These are phyloP conservation scores for Strongylocentrotus purpuratus DNA, from an alignment of 35 echinoderm and acorn worm genomes.

Conservation along the genomic window DNA sequence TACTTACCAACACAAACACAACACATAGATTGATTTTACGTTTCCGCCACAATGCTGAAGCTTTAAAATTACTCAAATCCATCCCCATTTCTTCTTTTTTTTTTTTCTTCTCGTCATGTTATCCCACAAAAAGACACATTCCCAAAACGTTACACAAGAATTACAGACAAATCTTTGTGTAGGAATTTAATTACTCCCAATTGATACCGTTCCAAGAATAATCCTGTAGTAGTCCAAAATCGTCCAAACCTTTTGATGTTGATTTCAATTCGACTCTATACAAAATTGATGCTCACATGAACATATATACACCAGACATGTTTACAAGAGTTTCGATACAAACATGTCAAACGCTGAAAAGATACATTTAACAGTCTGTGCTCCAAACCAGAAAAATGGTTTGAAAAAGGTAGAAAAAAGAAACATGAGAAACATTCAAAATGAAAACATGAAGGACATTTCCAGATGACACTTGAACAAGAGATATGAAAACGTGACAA, in stretches of 20 bases:
- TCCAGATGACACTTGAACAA: neutral
- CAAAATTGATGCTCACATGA: neutral
- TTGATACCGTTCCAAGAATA: neutral
- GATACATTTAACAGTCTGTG: neutral
- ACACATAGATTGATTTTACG: neutral
- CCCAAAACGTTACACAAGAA: neutral
- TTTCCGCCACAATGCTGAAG: neutral
- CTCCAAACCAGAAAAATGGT: neutral
- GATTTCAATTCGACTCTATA: neutral
- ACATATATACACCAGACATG: neutral
- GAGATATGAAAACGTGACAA: neutral
- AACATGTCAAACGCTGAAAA: neutral
- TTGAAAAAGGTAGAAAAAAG: neutral
- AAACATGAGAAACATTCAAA: neutral
- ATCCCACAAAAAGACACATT: neutral
- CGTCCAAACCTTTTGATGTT: neutral
- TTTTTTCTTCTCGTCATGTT: neutral
- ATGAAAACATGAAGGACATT: neutral
- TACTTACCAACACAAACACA: conserved; percentile 17
- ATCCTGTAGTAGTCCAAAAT: neutral
- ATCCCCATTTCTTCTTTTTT: neutral
- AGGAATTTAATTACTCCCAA: neutral
- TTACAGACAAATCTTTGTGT: neutral
- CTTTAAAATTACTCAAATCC: neutral
- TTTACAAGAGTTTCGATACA: neutral